These are phyloP conservation scores for Hippocampus abdominalis DNA, from an alignment of 2,113 vertebrate genomes.

Conservation along the genomic window DNA sequence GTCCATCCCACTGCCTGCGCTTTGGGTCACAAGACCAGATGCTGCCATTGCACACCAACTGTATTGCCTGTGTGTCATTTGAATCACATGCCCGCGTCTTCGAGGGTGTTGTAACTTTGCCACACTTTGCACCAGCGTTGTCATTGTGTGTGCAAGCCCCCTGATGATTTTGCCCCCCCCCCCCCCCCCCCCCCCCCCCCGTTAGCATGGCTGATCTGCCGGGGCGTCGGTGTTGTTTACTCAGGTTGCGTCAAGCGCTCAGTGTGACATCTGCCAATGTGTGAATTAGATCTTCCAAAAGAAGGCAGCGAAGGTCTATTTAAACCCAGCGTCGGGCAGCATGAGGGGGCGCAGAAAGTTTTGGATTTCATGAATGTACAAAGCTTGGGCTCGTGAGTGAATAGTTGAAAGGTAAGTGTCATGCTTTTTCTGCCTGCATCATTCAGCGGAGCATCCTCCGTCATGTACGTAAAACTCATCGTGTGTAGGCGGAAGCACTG, in stretches of 20 bases:
- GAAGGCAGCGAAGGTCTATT: slow-evolving; percentile 29
- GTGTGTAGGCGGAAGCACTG: slow-evolving; percentile 52
- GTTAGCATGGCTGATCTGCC: slow-evolving; percentile 16
- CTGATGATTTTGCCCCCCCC: slow-evolving; percentile 22
- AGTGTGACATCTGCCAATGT: slow-evolving; percentile 50
- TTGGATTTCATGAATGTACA: slow-evolving; percentile 20
- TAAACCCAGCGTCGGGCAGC: slow-evolving; percentile 20
- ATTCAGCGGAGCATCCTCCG: slow-evolving; percentile 46
- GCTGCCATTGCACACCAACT: slow-evolving; percentile 48
- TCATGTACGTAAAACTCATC: slow-evolving; percentile 52
- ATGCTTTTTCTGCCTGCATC: slow-evolving; percentile 53
- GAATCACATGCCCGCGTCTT: slow-evolving; percentile 13
- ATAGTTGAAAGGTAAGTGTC: slow-evolving; percentile 52
- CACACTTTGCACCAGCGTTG: slow-evolving; percentile 11
- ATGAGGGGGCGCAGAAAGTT: slow-evolving; percentile 36
- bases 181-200: slow-evolving; percentile 29
- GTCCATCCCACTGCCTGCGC: slow-evolving; percentile 35
- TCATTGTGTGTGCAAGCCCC: slow-evolving; percentile 5
- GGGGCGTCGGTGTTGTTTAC: slow-evolving; percentile 43
- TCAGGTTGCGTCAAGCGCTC: slow-evolving; percentile 54
- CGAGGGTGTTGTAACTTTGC: background rate
- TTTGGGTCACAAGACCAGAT: slow-evolving; percentile 55
- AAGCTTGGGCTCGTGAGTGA: slow-evolving; percentile 29
- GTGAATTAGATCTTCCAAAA: slow-evolving; percentile 51
- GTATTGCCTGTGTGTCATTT: slow-evolving; percentile 31